Conservation (phyloP, 2,888 invertebrate genomes). For the Zonitis immaculata region DNA sequence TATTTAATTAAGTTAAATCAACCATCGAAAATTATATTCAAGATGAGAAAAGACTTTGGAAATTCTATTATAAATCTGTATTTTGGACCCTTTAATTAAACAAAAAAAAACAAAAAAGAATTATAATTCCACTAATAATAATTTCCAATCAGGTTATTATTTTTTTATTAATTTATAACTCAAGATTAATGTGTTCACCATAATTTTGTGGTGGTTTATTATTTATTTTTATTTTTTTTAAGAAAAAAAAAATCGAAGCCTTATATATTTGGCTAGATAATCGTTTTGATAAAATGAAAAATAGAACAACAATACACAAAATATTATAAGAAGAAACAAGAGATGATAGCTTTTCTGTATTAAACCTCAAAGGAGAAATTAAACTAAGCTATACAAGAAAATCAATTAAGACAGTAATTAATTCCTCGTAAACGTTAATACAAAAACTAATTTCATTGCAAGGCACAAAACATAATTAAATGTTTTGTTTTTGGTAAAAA, state of each 20-base stretch:
- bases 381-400: slow-evolving; percentile 43
- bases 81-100: no score
- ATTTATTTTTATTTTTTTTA: no score
- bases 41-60: no score
- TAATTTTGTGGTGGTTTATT: no score
- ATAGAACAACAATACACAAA: no score
- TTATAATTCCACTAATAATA: no score
- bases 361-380: slow-evolving; percentile 39
- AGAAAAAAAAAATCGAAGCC: no score
- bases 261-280: not conserved
- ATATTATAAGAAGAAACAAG: no score
- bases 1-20: slow-evolving; percentile 2
- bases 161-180: no score
- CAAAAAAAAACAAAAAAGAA: no score
- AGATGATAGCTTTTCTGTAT: slow-evolving; percentile 14
- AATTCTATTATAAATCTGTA: no score
- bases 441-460: slow-evolving; percentile 45
- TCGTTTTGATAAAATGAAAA: not conserved
- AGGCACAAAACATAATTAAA: slow-evolving; percentile 46
- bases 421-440: slow-evolving; percentile 43
- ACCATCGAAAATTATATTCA: slow-evolving; percentile 1
- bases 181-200: not conserved
- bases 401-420: slow-evolving; percentile 46
- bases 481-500: slow-evolving; percentile 42
- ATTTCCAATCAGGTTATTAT: no score